phyloP scores from a whole-genome alignment of 2,113 vertebrate genomes.

The Lepus timidus region DNA sequence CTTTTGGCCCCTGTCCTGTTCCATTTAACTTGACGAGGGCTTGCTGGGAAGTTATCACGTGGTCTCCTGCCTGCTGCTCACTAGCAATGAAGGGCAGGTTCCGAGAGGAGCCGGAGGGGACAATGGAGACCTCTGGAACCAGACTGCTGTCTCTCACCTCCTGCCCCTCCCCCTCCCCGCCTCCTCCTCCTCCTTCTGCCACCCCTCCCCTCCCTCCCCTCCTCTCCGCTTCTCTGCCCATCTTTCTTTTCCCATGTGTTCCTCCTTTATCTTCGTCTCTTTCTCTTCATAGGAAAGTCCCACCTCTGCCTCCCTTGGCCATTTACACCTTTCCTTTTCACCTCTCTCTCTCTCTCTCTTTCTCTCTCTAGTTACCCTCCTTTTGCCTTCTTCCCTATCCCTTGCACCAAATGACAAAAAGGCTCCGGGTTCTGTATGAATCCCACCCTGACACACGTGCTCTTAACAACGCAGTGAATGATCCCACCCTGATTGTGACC shows the following conservation, averaged over 20 bases:
- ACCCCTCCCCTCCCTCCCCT: background rate
- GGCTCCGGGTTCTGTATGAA: background rate
- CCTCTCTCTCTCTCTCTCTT: background rate
- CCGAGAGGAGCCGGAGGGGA: background rate
- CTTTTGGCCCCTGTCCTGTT: background rate
- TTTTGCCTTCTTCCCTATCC: background rate
- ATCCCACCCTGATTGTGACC: too few species aligned
- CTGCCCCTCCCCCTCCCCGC: background rate
- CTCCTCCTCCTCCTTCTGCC: background rate
- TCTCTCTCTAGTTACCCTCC: background rate
- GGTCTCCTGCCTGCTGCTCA: background rate
- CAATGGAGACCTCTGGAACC: too few species aligned
- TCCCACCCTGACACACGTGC: background rate
- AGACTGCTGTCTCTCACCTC: too few species aligned
- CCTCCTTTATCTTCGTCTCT: background rate
- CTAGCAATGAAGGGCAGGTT: background rate
- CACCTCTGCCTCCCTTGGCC: fast-evolving
- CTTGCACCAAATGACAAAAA: background rate
- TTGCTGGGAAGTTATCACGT: background rate
- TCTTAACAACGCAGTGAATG: background rate
- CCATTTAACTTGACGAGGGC: background rate
- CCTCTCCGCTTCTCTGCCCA: background rate
- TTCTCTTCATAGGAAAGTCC: background rate
- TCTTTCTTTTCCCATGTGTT: fast-evolving
- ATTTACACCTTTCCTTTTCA: too few species aligned